These are phyloP conservation scores for Apotomis betuletana DNA, from an alignment of 2,888 invertebrate genomes.

Conservation along the genomic window DNA sequence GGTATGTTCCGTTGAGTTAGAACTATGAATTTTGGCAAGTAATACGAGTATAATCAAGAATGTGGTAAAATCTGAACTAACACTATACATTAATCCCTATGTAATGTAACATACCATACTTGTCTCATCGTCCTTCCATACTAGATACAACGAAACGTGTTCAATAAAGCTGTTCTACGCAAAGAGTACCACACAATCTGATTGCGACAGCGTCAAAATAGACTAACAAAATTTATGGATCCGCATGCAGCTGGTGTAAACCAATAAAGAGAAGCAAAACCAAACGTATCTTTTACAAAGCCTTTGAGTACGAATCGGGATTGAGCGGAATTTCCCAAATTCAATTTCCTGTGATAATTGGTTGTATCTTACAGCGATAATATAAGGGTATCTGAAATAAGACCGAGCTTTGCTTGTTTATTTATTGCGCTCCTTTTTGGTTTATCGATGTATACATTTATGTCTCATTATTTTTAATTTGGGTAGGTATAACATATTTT, in stretches of 20 bases:
- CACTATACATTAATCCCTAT: too few species aligned
- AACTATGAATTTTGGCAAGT: too few species aligned
- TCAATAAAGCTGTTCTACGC: background rate
- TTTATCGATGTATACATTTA: background rate
- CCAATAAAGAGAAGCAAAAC: background rate
- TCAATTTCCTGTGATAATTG: slow-evolving; percentile 11
- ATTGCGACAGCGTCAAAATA: slow-evolving; percentile 3
- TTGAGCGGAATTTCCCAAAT: background rate
- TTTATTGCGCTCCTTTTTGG: background rate
- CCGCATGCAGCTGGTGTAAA: background rate
- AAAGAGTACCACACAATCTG: background rate
- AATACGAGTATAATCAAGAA: too few species aligned
- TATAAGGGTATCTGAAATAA: background rate
- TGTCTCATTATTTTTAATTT: too few species aligned
- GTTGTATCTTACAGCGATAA: slow-evolving; percentile 8
- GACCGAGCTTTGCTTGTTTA: background rate
- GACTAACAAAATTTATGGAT: slow-evolving; percentile 6
- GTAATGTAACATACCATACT: too few species aligned
- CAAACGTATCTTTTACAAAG: background rate
- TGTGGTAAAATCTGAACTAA: too few species aligned
- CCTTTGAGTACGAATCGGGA: background rate
- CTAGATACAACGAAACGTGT: background rate
- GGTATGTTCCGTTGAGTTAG: too few species aligned
- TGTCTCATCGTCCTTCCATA: too few species aligned
- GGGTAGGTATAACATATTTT: too few species aligned